These are phyloP conservation scores for Salvelinus fontinalis DNA, from an alignment of 2,113 vertebrate species.

Conservation along the genomic window DNA sequence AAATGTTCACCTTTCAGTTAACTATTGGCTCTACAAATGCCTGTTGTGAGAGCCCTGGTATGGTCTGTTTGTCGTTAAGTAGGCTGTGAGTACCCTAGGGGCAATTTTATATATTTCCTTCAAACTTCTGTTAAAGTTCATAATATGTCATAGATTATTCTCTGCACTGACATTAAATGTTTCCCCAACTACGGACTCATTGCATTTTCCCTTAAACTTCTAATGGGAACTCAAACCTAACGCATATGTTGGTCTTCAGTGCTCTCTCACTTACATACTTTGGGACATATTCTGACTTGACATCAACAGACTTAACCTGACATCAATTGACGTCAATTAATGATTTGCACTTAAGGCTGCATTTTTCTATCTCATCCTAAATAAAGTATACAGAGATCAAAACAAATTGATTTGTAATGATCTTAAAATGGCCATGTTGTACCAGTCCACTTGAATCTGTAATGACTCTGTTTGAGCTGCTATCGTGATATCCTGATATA, in stretches of 20 bases:
- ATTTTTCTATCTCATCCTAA: background rate
- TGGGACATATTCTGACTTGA: too few relatives aligned
- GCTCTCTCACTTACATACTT: background rate
- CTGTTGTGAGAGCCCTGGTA: conserved; percentile 66
- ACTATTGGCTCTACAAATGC: conserved; percentile 62
- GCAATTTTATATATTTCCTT: conserved; percentile 71
- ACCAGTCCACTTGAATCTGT: conserved; percentile 18
- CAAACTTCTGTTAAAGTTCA: conserved; percentile 72
- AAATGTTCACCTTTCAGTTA: conserved; percentile 63
- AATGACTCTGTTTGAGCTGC: conserved; percentile 28
- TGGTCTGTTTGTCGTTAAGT: conserved; percentile 79
- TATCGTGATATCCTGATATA: conserved; percentile 35
- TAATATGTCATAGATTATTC: conserved; percentile 70
- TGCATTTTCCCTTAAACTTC: background rate
- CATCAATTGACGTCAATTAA: too few relatives aligned
- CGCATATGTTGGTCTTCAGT: background rate
- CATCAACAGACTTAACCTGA: too few relatives aligned
- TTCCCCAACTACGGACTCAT: conserved; percentile 24
- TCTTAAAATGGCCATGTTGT: conserved; percentile 10
- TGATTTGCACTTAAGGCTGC: too few relatives aligned
- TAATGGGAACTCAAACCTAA: background rate
- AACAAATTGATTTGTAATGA: conserved; percentile 16
- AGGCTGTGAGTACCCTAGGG: conserved; percentile 61
- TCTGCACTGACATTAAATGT: conserved; percentile 30
- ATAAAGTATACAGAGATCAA: conserved; percentile 16